These are phyloP conservation scores for Bathybates hornii DNA, from an alignment of 2,113 vertebrate species.

Conservation along the genomic window DNA sequence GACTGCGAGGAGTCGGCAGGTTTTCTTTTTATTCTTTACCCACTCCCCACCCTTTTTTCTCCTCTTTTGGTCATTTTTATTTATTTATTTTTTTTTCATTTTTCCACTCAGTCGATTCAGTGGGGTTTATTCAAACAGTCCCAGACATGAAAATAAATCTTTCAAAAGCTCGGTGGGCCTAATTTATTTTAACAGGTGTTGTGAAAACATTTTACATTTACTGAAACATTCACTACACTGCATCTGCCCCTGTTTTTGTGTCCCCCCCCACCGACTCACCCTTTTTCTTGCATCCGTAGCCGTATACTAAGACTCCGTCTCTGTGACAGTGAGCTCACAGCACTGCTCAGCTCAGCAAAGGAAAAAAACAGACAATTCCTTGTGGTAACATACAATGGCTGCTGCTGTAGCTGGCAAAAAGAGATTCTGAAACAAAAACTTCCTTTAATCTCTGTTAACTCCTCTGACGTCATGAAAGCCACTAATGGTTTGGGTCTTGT, in stretches of 20 bases:
- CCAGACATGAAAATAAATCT: slow-evolving; percentile 5
- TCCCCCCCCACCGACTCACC: neutral
- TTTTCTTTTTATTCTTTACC: neutral
- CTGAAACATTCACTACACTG: neutral
- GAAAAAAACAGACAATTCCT: neutral
- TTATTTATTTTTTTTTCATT: neutral
- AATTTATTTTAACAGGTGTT: slow-evolving; percentile 27
- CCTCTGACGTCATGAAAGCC: neutral
- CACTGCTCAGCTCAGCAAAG: neutral
- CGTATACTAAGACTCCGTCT: neutral
- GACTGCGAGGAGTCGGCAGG: slow-evolving; percentile 4
- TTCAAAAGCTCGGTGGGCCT: neutral
- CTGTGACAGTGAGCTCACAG: neutral
- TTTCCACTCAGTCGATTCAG: neutral
- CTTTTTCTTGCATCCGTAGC: neutral
- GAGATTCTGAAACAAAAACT: neutral
- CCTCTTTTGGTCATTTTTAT: neutral
- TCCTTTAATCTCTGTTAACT: neutral
- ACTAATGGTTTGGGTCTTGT: neutral
- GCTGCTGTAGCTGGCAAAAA: neutral
- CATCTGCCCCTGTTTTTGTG: neutral
- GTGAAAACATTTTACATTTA: slow-evolving; percentile 23
- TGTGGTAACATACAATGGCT: slow-evolving; percentile 1
- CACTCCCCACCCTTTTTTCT: neutral
- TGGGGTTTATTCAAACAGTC: neutral